phyloP scores from a whole-genome alignment of 2,113 vertebrate genomes.

The Galemys pyrenaicus region DNA sequence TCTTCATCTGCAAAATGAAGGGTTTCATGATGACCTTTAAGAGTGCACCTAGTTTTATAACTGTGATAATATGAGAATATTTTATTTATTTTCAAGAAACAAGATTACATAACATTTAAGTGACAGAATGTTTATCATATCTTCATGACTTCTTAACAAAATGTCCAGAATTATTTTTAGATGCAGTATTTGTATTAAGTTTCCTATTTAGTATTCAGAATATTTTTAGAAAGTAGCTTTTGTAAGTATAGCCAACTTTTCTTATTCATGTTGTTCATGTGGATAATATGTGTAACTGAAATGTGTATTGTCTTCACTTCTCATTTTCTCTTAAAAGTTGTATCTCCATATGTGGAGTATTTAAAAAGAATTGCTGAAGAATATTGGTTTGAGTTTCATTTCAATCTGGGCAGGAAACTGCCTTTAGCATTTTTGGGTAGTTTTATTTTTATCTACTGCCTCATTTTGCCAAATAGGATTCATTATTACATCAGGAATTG shows the following conservation, averaged over 20 bases:
- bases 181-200: neutral
- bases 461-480: constrained; percentile 3
- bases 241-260: constrained; percentile 21
- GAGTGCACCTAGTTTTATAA: neutral
- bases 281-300: neutral
- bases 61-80: neutral
- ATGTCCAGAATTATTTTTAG: constrained; percentile 40
- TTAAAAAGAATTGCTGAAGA: constrained; percentile 28
- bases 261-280: constrained; percentile 24
- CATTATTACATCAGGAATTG: neutral
- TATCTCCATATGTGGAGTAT: neutral
- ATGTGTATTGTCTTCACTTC: neutral
- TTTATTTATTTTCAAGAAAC: constrained; percentile 1
- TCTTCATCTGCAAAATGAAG: neutral
- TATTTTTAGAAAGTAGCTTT: constrained; percentile 13
- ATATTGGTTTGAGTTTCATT: neutral
- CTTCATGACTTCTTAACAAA: neutral
- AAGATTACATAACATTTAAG: neutral
- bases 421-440: neutral
- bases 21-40: neutral
- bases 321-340: constrained; percentile 37
- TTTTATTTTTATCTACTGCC: constrained; percentile 36
- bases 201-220: constrained; percentile 28
- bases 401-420: neutral
- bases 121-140: neutral